phyloP scores from a whole-genome alignment of 2,888 invertebrate genomes.

The Chloroclystis v-ata region DNA sequence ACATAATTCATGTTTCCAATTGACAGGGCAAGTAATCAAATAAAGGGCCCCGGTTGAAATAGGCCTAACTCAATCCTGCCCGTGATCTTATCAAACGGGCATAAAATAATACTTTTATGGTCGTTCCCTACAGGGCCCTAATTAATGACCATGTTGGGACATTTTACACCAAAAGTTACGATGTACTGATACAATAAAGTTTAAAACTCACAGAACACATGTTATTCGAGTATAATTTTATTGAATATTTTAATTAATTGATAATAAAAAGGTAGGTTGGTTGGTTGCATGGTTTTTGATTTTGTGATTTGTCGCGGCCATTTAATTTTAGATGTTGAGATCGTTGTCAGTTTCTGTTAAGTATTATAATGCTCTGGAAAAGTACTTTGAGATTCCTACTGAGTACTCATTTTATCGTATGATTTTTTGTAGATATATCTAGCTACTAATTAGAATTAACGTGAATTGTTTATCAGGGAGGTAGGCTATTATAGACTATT shows the following conservation, averaged over 20 bases:
- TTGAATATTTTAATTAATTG: conserved; percentile 57
- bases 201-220: conserved; percentile 52
- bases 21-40: conserved; percentile 18
- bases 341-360: conserved; percentile 4
- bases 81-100: conserved; percentile 49
- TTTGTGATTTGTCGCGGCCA: conserved; percentile 8
- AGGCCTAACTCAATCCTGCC: conserved; percentile 25
- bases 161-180: conserved; percentile 62
- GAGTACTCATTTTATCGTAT: no score
- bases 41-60: conserved; percentile 9
- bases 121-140: conserved; percentile 51
- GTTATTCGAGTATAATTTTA: conserved; percentile 59
- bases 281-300: conserved; percentile 30
- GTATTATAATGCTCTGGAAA: background rate
- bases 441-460: no score
- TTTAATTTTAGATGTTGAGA: background rate
- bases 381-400: no score
- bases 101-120: conserved; percentile 60
- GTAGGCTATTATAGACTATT: no score
- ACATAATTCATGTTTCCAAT: conserved; percentile 11
- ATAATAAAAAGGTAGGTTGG: conserved; percentile 39
- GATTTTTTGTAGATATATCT: no score
- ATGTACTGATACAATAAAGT: conserved; percentile 51
- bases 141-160: conserved; percentile 62
- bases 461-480: no score